Percentiles rank a stretch among this genome's conserved stretches.
Conservation (phyloP, 2,888 invertebrate species). For the Nemurella pictetii region DNA sequence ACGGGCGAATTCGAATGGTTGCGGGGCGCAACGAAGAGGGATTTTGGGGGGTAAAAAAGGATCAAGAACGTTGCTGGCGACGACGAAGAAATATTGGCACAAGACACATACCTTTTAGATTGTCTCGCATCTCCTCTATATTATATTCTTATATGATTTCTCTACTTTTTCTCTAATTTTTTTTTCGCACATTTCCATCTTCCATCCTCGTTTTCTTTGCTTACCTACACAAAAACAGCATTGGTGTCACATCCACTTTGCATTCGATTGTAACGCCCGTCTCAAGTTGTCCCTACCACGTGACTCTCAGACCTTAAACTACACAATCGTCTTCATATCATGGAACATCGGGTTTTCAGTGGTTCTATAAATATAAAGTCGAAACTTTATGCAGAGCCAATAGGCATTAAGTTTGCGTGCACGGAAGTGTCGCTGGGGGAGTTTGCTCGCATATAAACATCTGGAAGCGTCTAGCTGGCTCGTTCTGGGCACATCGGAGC, state of each 20-base stretch:
- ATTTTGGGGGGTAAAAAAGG: not conserved
- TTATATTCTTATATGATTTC: not conserved
- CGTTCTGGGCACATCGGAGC: not conserved
- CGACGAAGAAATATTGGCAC: conserved; percentile 26
- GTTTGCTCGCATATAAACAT: not conserved
- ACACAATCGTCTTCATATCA: not conserved
- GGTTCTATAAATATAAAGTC: not conserved
- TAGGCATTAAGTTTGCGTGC: not conserved
- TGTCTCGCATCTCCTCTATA: conserved; percentile 3
- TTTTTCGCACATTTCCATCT: not conserved
- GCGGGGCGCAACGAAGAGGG: not conserved
- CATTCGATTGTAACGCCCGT: not conserved
- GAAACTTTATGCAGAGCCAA: not conserved
- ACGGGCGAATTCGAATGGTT: not conserved
- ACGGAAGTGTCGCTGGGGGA: not conserved
- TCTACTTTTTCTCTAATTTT: not conserved
- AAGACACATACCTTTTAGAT: not conserved
- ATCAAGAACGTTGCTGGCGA: not conserved
- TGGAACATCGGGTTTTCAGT: not conserved
- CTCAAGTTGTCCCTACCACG: not conserved
- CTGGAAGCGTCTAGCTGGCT: not conserved
- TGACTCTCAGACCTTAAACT: not conserved
- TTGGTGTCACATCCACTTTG: not conserved
- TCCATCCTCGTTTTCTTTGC: not conserved
- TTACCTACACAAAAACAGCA: not conserved